Percentiles rank a stretch among this genome's conserved stretches.
These are phyloP conservation scores for Acrocephalus scirpaceus DNA, from an alignment of 2,797 vertebrate species.

Conservation along the genomic window DNA sequence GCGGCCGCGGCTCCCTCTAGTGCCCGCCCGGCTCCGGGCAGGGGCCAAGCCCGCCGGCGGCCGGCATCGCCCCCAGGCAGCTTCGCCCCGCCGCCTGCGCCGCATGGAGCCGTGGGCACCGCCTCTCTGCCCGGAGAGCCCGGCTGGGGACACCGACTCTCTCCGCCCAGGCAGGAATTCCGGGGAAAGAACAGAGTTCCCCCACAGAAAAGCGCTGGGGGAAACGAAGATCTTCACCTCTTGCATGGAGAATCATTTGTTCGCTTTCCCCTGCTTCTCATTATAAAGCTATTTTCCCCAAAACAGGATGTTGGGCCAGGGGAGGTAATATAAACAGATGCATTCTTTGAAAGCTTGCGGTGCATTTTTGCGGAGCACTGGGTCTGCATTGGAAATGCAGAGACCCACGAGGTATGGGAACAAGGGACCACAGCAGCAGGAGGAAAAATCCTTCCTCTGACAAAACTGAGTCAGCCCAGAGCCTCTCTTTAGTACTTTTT, in stretches of 20 bases:
- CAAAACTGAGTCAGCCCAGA: neutral
- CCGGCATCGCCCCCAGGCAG: neutral
- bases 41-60: too few species aligned
- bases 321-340: conserved; percentile 48
- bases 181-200: neutral
- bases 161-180: neutral
- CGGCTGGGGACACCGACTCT: neutral
- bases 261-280: neutral
- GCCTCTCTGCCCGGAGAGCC: neutral
- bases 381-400: neutral
- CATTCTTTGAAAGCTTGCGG: conserved; percentile 19
- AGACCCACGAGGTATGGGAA: neutral
- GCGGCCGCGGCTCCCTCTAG: conserved; percentile 71
- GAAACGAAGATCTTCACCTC: neutral
- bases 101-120: neutral
- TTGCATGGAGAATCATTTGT: neutral
- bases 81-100: neutral
- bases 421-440: neutral
- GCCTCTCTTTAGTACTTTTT: neutral
- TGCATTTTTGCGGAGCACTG: neutral
- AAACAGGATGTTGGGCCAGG: conserved; percentile 37
- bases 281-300: neutral
- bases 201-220: neutral
- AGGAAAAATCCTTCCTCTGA: neutral
- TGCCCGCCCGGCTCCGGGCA: neutral